Percentiles rank a stretch among this genome's conserved stretches.
Conservation (phyloP, 2,113 vertebrate species). For the Anarhynchus alexandrinus region DNA sequence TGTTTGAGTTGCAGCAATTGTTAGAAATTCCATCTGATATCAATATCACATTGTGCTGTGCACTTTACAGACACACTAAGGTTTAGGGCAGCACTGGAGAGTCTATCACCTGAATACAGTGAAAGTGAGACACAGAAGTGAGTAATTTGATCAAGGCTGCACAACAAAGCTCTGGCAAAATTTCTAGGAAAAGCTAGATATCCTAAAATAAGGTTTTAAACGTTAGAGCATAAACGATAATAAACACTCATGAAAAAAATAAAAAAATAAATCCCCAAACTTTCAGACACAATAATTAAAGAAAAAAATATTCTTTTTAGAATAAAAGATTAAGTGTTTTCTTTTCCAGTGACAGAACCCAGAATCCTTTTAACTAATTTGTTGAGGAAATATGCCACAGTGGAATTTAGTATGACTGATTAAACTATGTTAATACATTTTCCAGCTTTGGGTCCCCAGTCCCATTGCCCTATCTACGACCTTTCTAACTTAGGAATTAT, state of each 20-base stretch:
- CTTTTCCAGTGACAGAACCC: constrained; percentile 69
- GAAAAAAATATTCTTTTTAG: background rate
- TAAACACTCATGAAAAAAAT: background rate
- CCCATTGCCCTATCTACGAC: constrained; percentile 60
- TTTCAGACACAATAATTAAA: background rate
- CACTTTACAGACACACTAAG: background rate
- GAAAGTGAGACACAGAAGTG: background rate
- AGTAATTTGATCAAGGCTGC: background rate
- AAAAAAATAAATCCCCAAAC: background rate
- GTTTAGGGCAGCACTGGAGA: background rate
- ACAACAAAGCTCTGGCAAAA: background rate
- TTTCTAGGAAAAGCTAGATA: background rate
- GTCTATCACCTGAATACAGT: background rate
- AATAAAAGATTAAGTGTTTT: constrained; percentile 66
- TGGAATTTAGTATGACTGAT: constrained; percentile 81
- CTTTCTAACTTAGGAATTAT: constrained; percentile 57
- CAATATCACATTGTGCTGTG: background rate
- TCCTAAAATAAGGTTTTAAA: background rate
- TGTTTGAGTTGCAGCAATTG: background rate
- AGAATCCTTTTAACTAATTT: constrained; percentile 73
- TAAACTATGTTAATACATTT: constrained; percentile 71
- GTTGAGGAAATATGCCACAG: constrained; percentile 79
- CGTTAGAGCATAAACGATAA: background rate
- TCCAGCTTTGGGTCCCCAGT: constrained; percentile 63
- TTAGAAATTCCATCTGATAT: background rate